Base-by-base conservation (phyloP, 1,140 invertebrate genomes). In the Drosophila lini region DNA sequence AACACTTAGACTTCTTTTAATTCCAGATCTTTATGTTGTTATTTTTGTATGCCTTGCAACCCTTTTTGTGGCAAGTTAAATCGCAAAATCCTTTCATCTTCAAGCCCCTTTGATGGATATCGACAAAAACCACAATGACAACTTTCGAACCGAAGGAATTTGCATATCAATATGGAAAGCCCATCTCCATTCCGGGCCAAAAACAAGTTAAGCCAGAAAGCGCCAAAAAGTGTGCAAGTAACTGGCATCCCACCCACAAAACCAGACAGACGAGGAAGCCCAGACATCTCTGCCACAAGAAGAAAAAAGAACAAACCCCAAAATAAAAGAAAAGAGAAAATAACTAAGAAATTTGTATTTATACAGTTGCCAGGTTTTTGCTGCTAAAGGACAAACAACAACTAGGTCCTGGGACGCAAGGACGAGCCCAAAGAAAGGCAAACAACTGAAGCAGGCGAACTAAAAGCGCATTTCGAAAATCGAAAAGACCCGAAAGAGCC, bases 381-480 rank as follows among this genome's bases (percentile, higher is more conserved):
- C 64, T 48, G 58, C n/a, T 31, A 42, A 68, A 59, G 32, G 42
- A 58, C 52, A 48, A 71, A 62, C 79, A 78, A 73, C 50, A 64
- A 59, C 41, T 53, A 64, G 41, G 25, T 68, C 38, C 45, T 64
- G 65, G 64, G 38, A 57, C 44, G 47, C 67, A 47, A 71, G 53
- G 56, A 70, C 67, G 47, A 70, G 28, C 36, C 60, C 79, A 78
- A 78, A 81, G 81, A 81, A 85, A 77, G 73, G 74, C 81, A 78
- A 84, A 84, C 81, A 85, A 70, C 68, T 67, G 77, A 52, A 38
- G 52, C 78, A 63, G 36, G 31, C 44, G 52, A 74, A 75, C 80
- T 71, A 84, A 86, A 85, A 85, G 81, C 81, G 82, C 82, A 86
- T 81, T 85, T 78, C 82, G 52, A 81, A 85, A 81, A 86, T 85